Base-by-base conservation (phyloP, 2,888 invertebrate species). In the Colletes collaris region DNA sequence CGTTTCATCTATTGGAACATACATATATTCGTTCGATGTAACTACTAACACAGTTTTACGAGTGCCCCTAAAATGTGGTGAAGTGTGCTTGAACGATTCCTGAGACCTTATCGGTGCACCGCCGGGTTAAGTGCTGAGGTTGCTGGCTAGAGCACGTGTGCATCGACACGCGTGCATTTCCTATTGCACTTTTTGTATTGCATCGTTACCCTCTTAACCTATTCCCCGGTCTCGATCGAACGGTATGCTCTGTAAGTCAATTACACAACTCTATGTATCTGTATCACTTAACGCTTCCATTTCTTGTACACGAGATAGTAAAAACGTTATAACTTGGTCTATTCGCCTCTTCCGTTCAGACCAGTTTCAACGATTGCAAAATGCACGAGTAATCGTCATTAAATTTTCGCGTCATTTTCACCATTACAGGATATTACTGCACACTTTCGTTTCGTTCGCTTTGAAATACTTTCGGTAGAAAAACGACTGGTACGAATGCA, bases 181-280 rank as follows among this genome's bases (percentile, higher is more conserved):
- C 60, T 58, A 58, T 66, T 46, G 68, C 40, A n/a, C 55, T 62
- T 79, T 73, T 80, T 62, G 62, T 65, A 49, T 49, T n/a, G 16
- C 65, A 60, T 65, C 53, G 50, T 80, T 65, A 62, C 46, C 73
- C 79, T 65, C 73, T 68, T 78, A 68, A 79, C 78, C 79, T 73
- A 79, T 78, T 73, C 62, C 62, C 64, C 8, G 50, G 7, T 64
- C 56, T 40, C 46, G 49, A 65, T 79, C 79, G 65, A 69, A 69
- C 35, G 58, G 46, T 52, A 46, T 27, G 35, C 40, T 8, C 46
- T 10, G 10, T 62, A 79, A 79, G 46, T 72, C 63, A 52, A 78
- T 79, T 68, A 72, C 11, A 44, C 27, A 73, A 72, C 59, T 52
- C 53, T 55, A 19, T 69, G 59, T 50, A 50, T 11, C n/a, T 40